Percentiles rank a stretch among this genome's conserved stretches.
Evolutionary conservation across 2,113 vertebrate species (phyloP).

Genomic region (Dasypus novemcinctus): DNA sequence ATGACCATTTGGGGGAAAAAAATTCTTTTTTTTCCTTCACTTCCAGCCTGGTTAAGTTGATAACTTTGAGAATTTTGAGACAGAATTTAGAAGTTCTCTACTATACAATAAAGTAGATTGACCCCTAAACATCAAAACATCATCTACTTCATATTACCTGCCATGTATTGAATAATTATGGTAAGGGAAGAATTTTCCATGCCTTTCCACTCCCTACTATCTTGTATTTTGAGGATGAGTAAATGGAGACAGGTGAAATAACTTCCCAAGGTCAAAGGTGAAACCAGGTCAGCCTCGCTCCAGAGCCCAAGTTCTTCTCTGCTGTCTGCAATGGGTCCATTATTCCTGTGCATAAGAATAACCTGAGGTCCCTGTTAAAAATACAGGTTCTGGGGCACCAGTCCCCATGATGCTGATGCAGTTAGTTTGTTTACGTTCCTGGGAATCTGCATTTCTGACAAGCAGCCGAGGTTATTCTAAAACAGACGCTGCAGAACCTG

Average conservation of each 20-base stretch:
- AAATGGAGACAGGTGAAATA: neutral
- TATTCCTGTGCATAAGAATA: neutral
- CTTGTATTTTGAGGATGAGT: neutral
- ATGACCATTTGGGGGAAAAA: neutral
- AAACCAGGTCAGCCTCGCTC: neutral
- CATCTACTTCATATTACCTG: neutral
- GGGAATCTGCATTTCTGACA: neutral
- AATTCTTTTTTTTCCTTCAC: neutral
- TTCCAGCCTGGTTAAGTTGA: neutral
- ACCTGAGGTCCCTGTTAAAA: neutral
- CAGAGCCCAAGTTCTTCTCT: neutral
- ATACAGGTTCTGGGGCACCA: neutral
- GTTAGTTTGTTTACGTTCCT: rapidly evolving
- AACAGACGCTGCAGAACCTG: neutral
- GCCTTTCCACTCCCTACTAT: neutral
- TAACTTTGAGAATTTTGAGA: neutral
- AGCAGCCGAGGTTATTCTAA: neutral
- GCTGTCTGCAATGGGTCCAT: neutral
- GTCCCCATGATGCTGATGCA: neutral
- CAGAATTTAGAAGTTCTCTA: constrained; percentile 4
- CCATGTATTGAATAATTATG: neutral
- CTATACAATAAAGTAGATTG: neutral
- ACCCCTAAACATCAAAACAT: neutral
- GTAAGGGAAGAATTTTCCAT: neutral
- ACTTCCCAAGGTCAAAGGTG: neutral